These are phyloP conservation scores for Grammomys surdaster DNA, from an alignment of 2,113 vertebrate species.

Conservation along the genomic window DNA sequence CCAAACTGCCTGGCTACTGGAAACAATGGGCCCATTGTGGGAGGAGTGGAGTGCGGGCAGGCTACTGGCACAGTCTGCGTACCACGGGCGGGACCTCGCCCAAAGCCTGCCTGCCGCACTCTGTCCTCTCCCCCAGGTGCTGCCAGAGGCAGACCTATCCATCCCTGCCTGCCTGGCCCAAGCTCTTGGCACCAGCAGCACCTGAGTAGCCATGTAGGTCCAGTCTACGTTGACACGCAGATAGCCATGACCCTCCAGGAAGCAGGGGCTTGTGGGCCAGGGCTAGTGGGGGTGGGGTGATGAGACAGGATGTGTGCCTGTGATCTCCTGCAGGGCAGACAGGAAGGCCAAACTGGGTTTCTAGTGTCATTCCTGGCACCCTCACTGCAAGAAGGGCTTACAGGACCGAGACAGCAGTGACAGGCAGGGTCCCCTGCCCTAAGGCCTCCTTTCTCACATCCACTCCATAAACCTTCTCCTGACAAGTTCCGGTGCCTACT, in stretches of 20 bases:
- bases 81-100: slow-evolving; percentile 72
- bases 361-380: slow-evolving; percentile 79
- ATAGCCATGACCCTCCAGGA: slow-evolving; percentile 68
- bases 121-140: slow-evolving; percentile 80
- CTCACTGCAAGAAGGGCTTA: slow-evolving; percentile 65
- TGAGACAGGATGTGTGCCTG: slow-evolving; percentile 73
- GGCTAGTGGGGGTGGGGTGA: slow-evolving; percentile 49
- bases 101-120: background rate
- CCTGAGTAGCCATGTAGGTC: slow-evolving; percentile 33
- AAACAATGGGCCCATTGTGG: slow-evolving; percentile 88
- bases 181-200: background rate
- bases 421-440: slow-evolving; percentile 48
- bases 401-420: slow-evolving; percentile 26
- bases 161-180: slow-evolving; percentile 34
- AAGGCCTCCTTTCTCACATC: background rate
- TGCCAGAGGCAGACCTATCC: background rate
- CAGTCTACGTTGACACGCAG: slow-evolving; percentile 59
- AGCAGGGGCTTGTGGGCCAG: slow-evolving; percentile 65
- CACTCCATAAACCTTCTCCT: background rate
- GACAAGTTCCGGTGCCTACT: background rate
- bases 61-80: slow-evolving; percentile 78
- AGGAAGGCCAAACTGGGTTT: slow-evolving; percentile 80
- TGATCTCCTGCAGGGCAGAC: slow-evolving; percentile 74
- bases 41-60: slow-evolving; percentile 83
- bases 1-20: slow-evolving; percentile 83